Evolutionary conservation across 2,113 vertebrate species (phyloP).

Genomic region (Tursiops truncatus): DNA sequence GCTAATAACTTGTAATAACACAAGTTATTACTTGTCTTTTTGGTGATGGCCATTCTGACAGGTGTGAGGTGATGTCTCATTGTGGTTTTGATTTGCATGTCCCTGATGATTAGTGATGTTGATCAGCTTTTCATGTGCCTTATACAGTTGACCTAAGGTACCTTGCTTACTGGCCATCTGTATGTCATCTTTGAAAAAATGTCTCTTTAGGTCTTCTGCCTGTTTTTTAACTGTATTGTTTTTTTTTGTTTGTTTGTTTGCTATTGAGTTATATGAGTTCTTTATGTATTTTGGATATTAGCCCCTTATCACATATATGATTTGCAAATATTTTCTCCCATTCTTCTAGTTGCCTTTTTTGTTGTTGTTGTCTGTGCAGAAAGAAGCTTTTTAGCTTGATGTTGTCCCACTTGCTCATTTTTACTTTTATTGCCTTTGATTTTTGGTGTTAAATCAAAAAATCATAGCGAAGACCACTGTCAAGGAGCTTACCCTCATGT

Average conservation of each 20-base stretch:
- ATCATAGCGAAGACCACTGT: not conserved
- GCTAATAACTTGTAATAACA: too few species aligned
- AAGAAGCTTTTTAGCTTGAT: not conserved
- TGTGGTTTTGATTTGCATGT: not conserved
- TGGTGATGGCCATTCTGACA: not conserved
- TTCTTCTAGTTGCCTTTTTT: not conserved
- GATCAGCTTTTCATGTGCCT: too few species aligned
- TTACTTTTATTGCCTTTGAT: not conserved
- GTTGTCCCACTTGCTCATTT: not conserved
- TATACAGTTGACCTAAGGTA: not conserved
- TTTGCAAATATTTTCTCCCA: not conserved
- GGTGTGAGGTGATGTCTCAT: not conserved
- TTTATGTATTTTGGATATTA: not conserved
- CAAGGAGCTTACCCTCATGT: not conserved
- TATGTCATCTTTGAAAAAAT: not conserved
- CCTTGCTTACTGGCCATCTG: not conserved
- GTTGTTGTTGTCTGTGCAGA: not conserved
- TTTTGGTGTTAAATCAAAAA: not conserved
- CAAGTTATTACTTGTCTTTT: not conserved
- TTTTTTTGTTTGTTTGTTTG: not conserved
- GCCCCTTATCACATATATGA: not conserved
- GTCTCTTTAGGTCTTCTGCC: not conserved
- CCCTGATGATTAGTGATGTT: not conserved
- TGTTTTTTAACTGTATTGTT: not conserved
- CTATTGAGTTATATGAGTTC: not conserved